A percentile compares a stretch with the other conserved stretches of the same genome.
These are phyloP conservation scores for Pardosa pseudoannulata DNA, from an alignment of 2,888 invertebrate species.

Conservation along the genomic window DNA sequence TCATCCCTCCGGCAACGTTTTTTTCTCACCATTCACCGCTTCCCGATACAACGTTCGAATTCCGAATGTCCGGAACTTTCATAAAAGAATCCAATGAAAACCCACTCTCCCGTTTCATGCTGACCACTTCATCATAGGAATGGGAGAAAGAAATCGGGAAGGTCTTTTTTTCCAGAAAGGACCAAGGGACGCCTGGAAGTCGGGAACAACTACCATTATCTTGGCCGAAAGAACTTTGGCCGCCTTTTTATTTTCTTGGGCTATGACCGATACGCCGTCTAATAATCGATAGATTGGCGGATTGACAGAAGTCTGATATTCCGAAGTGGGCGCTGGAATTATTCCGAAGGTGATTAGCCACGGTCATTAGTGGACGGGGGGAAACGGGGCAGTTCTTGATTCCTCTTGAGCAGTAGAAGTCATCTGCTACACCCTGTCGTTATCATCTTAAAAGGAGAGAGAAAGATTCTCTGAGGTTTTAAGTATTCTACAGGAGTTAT, in stretches of 20 bases:
- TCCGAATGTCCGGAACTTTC: constrained; percentile 4
- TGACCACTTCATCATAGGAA: constrained; percentile 57
- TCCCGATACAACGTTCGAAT: not conserved
- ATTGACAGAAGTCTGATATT: not conserved
- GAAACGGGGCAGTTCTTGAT: too few species aligned
- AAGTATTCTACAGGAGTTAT: too few species aligned
- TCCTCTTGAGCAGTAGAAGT: too few species aligned
- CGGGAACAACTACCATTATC: constrained; percentile 69
- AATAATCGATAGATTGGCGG: not conserved
- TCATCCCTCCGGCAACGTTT: not conserved
- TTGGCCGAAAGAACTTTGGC: constrained; percentile 32
- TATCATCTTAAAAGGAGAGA: not conserved
- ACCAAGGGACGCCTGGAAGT: constrained; percentile 58
- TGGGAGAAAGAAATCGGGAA: constrained; percentile 2
- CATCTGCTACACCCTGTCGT: not conserved
- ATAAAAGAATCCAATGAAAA: constrained; percentile 13
- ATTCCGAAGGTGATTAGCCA: constrained; percentile 3
- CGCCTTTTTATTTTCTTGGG: constrained; percentile 16
- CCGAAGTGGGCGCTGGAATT: constrained; percentile 18
- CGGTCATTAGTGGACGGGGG: not conserved
- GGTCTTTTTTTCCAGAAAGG: not conserved
- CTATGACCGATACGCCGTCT: not conserved
- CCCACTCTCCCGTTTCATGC: constrained; percentile 20
- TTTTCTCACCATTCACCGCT: not conserved
- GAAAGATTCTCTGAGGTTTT: too few species aligned